Evolutionary conservation across 2,797 vertebrate species (phyloP).

Genomic region (Adelosebastes latens): DNA sequence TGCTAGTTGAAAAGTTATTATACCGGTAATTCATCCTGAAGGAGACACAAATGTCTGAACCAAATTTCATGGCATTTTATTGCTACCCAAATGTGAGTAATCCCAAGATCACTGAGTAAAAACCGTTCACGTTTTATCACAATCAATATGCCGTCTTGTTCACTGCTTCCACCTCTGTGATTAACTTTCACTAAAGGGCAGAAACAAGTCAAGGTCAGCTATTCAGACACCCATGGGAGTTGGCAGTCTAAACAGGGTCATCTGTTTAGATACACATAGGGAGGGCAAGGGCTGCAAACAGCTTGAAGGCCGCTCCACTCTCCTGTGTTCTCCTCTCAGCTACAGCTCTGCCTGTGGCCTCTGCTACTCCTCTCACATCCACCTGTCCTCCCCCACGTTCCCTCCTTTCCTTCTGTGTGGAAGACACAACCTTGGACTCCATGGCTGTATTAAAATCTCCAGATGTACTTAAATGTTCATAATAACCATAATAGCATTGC

Average conservation of each 20-base stretch:
- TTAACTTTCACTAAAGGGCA: constrained; percentile 21
- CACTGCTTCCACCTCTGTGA: constrained; percentile 4
- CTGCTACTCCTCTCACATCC: not conserved
- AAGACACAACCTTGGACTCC: not conserved
- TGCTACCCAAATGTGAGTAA: not conserved
- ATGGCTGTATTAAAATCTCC: not conserved
- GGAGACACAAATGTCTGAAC: not conserved
- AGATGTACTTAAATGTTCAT: not conserved
- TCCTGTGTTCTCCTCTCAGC: constrained; percentile 5
- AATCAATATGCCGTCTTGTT: not conserved
- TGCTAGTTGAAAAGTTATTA: not conserved
- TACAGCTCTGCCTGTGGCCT: not conserved
- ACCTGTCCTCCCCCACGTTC: not conserved
- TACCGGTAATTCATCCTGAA: not conserved
- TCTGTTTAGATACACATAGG: not conserved
- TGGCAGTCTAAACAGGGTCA: constrained; percentile 29
- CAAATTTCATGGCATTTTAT: not conserved
- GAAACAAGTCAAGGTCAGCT: constrained; percentile 46
- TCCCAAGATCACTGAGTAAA: not conserved
- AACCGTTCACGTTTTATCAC: not conserved
- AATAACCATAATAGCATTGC: not conserved
- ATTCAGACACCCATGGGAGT: constrained; percentile 15
- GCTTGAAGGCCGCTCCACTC: constrained; percentile 18
- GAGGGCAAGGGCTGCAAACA: constrained; percentile 24
- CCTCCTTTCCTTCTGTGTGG: not conserved